These are phyloP conservation scores for Drosophila nigromelanica DNA, from an alignment of 1,140 invertebrate species.

Conservation along the genomic window DNA sequence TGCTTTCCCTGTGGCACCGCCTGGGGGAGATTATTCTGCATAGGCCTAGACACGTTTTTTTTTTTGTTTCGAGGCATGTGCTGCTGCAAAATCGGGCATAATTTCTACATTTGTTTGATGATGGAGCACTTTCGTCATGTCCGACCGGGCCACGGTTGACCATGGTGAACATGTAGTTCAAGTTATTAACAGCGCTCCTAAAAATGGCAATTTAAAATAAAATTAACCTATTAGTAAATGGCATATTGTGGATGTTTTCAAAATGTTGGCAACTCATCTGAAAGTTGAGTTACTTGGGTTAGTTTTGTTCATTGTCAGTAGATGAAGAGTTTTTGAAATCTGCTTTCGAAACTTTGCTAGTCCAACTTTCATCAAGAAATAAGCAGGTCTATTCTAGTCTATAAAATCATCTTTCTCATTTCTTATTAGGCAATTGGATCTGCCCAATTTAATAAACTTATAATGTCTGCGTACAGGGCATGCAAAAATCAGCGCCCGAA, in stretches of 20 bases:
- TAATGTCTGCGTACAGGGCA: constrained; percentile 4
- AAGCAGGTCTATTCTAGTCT: background rate
- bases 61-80: constrained; percentile 16
- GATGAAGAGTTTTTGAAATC: no score
- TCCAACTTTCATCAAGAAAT: no score
- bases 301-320: no score
- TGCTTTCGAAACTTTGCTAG: no score
- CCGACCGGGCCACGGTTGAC: constrained; percentile 7
- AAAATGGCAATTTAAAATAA: constrained; percentile 24
- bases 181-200: constrained; percentile 35
- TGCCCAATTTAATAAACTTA: constrained; percentile 17
- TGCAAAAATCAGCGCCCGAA: constrained; percentile 45
- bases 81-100: constrained; percentile 64
- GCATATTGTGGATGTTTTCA: no score
- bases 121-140: constrained; percentile 57
- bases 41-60: constrained; percentile 58
- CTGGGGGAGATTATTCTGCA: constrained; percentile 15
- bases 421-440: constrained; percentile 8
- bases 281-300: no score
- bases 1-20: constrained; percentile 11
- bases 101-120: constrained; percentile 75
- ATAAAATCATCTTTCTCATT: background rate
- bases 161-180: constrained; percentile 37
- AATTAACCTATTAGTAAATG: no score
- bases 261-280: no score